These are phyloP conservation scores for Poeciliopsis gracilis DNA, from an alignment of 2,797 vertebrate species.

Conservation along the genomic window DNA sequence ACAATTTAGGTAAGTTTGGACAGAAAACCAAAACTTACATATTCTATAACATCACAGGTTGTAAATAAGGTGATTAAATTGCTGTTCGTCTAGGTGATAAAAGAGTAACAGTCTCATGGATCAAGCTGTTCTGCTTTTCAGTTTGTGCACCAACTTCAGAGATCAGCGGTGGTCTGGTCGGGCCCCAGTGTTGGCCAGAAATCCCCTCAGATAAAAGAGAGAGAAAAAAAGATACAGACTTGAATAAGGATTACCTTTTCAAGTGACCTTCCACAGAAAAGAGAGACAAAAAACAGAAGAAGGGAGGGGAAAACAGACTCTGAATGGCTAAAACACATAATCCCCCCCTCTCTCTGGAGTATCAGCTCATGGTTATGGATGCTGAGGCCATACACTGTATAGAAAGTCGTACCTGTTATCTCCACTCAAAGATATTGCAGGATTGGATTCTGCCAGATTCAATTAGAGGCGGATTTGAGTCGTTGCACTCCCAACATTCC, in stretches of 20 bases:
- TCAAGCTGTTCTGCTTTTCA: constrained; percentile 52
- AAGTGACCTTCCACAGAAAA: constrained; percentile 76
- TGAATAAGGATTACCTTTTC: constrained; percentile 78
- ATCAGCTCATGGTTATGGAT: constrained; percentile 56
- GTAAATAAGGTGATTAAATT: constrained; percentile 60
- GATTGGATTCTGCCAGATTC: constrained; percentile 62
- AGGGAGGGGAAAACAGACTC: constrained; percentile 53
- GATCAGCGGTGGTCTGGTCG: constrained; percentile 65
- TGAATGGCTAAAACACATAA: constrained; percentile 72
- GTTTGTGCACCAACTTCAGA: constrained; percentile 55
- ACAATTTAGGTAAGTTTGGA: constrained; percentile 59
- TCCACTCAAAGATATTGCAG: constrained; percentile 53
- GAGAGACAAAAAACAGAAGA: constrained; percentile 40
- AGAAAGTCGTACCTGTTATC: constrained; percentile 58
- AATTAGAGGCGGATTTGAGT: constrained; percentile 44
- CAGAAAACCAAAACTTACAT: constrained; percentile 62
- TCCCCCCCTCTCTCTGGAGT: constrained; percentile 66
- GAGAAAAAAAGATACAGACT: constrained; percentile 51
- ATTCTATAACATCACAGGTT: constrained; percentile 61
- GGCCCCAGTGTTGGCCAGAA: constrained; percentile 62
- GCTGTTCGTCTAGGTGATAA: constrained; percentile 72
- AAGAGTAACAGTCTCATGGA: constrained; percentile 65
- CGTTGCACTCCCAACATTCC: constrained; percentile 32
- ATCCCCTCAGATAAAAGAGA: constrained; percentile 72
- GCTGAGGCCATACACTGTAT: constrained; percentile 48